Evolutionary conservation across 2,888 invertebrate genomes (phyloP).

Genomic region (Lithophane socia): DNA sequence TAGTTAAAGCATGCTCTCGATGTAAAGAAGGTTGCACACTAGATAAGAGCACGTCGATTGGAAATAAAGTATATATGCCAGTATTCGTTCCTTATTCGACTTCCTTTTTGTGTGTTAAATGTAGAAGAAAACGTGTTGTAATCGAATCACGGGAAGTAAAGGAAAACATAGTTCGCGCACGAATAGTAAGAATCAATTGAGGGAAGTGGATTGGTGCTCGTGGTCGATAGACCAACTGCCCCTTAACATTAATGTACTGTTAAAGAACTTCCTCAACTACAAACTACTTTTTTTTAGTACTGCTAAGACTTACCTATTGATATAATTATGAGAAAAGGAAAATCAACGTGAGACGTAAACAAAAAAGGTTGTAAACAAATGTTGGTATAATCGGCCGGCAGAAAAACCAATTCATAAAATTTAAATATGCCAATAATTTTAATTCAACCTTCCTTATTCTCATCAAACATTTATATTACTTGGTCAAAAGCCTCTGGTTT

Average conservation of each 20-base stretch:
- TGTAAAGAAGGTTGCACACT: constrained; percentile 21
- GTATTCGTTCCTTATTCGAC: constrained; percentile 30
- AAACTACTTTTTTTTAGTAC: neutral
- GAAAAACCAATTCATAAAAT: neutral
- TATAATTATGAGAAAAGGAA: neutral
- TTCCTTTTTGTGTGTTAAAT: constrained; percentile 54
- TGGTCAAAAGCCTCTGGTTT: neutral
- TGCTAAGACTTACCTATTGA: neutral
- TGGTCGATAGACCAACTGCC: constrained; percentile 40
- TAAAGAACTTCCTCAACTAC: constrained; percentile 30
- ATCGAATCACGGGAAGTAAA: constrained; percentile 61
- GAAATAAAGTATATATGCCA: constrained; percentile 7
- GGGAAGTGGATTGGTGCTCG: constrained; percentile 59
- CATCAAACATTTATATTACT: neutral
- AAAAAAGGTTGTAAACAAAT: neutral
- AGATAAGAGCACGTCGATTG: constrained; percentile 35
- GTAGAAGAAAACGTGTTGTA: constrained; percentile 60
- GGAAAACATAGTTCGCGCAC: constrained; percentile 56
- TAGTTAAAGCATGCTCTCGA: constrained; percentile 64
- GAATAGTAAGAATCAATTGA: constrained; percentile 61
- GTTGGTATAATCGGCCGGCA: neutral
- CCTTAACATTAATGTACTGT: constrained; percentile 47
- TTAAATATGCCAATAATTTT: neutral
- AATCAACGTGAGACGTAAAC: neutral
- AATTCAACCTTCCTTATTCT: neutral